Evolutionary conservation across 2,888 invertebrate genomes (phyloP), one percentile per base, ranked within the genome.

Genomic region (Hemicrepidius hirtus): DNA sequence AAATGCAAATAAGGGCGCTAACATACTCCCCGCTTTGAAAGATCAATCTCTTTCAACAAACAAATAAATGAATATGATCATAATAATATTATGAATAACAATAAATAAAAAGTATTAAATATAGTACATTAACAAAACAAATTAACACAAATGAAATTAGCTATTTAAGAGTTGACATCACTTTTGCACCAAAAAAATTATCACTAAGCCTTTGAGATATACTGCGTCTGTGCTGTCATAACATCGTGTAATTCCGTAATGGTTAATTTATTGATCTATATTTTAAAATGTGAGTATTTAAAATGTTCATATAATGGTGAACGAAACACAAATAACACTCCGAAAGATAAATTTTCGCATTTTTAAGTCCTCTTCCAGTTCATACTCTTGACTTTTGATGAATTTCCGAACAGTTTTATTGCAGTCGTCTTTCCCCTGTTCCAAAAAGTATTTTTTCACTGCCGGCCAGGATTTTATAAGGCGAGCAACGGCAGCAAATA

Each of bases 371-470:
- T 49, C 21, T n/a, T 49, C 49, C 21, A 49, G 6, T 49, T 49
- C 21, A 21, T 49, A 3, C 20, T 49, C 18, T 18, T 49, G 49
- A 6, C 3, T 18, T 20, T 49, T 49, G 18, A 49, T 20, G 18
- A 49, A 7, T 49, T 49, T 18, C 40, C 40, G n/a, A 40, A 40
- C n/a, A 40, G n/a, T 12, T 6, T 3, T 40, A n/a, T 40, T n/a
- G n/a, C 40, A 40, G 7, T 40, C 12, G 18, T 49, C 21, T 12
- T 49, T 5, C 2, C 49, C 49, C 18, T 20, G 21, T 6, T 49
- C n/a, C 18, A 49, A 49, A 18, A 49, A 49, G 18, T 49, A 49
- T 18, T 49, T 7, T 49, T 49, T 49, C 18, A 49, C n/a, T 16
- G 49, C 49, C 6, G 49, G 35, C 37, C 59, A 59, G 37, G 59